These are phyloP conservation scores for Hydrophis major DNA, from an alignment of 2,797 vertebrate species.

Conservation along the genomic window DNA sequence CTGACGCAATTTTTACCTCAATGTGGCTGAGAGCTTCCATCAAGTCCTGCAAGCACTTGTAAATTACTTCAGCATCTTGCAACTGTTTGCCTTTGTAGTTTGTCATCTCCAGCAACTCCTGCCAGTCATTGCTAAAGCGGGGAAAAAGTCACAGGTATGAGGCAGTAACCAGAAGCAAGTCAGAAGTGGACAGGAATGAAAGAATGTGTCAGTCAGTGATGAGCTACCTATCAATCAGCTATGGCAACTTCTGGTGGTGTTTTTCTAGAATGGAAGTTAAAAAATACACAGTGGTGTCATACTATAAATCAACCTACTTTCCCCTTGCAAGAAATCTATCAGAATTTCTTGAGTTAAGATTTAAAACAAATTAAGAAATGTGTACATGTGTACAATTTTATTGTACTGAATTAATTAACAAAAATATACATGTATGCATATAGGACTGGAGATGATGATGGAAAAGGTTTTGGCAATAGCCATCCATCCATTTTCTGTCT, in stretches of 20 bases:
- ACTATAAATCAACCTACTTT: not conserved
- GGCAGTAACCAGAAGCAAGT: not conserved
- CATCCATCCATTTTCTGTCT: not conserved
- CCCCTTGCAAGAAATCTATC: not conserved
- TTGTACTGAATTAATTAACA: not conserved
- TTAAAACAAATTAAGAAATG: not conserved
- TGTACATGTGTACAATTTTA: not conserved
- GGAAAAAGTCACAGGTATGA: not conserved
- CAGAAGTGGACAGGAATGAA: not conserved
- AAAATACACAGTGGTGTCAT: not conserved
- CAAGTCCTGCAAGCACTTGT: conserved; percentile 79
- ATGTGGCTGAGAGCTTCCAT: conserved; percentile 77
- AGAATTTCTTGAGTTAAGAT: not conserved
- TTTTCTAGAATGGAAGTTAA: not conserved
- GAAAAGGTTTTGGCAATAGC: not conserved
- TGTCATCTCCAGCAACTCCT: conserved; percentile 73
- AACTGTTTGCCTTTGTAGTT: conserved; percentile 70
- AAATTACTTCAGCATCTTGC: conserved; percentile 70
- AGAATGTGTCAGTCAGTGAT: not conserved
- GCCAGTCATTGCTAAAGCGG: conserved; percentile 78
- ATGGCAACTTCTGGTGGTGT: not conserved
- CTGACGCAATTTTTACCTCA: conserved; percentile 70
- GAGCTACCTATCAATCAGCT: not conserved
- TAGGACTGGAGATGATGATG: not conserved
- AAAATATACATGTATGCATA: not conserved